Evolutionary conservation across 2,888 invertebrate species (phyloP).

Genomic region (Scotopteryx bipunctaria): DNA sequence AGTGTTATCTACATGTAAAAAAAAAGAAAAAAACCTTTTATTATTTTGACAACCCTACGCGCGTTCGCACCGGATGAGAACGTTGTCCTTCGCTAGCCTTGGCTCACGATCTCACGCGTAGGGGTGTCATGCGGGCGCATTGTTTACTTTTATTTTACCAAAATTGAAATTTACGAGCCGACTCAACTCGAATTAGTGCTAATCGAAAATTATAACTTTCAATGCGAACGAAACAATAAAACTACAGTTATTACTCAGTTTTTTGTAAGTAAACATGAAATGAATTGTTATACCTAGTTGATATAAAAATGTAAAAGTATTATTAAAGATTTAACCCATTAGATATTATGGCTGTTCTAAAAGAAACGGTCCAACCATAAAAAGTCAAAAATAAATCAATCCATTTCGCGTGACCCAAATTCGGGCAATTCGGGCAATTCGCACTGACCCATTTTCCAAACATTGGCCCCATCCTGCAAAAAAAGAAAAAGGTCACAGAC

Average conservation of each 20-base stretch:
- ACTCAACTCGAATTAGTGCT: constrained; percentile 1
- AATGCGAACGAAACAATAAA: not conserved
- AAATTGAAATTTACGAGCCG: constrained; percentile 36
- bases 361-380: not conserved
- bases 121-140: constrained; percentile 62
- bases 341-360: too few relatives aligned
- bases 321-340: too few relatives aligned
- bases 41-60: constrained; percentile 11
- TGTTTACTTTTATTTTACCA: constrained; percentile 45
- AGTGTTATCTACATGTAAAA: too few relatives aligned
- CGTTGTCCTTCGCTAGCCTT: constrained; percentile 80
- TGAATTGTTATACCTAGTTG: too few relatives aligned
- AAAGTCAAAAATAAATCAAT: constrained; percentile 51
- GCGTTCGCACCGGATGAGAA: constrained; percentile 50
- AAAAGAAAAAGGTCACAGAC: constrained; percentile 60
- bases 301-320: too few relatives aligned
- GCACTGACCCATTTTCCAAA: constrained; percentile 72
- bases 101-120: constrained; percentile 56
- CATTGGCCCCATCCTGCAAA: constrained; percentile 55
- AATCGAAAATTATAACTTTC: not conserved
- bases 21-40: not conserved
- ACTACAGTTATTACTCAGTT: not conserved
- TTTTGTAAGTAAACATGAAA: too few relatives aligned
- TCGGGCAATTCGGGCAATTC: constrained; percentile 41
- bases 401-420: constrained; percentile 69